These are phyloP conservation scores for Himalopsyche tibetana DNA, from an alignment of 2,888 invertebrate species.

Conservation along the genomic window DNA sequence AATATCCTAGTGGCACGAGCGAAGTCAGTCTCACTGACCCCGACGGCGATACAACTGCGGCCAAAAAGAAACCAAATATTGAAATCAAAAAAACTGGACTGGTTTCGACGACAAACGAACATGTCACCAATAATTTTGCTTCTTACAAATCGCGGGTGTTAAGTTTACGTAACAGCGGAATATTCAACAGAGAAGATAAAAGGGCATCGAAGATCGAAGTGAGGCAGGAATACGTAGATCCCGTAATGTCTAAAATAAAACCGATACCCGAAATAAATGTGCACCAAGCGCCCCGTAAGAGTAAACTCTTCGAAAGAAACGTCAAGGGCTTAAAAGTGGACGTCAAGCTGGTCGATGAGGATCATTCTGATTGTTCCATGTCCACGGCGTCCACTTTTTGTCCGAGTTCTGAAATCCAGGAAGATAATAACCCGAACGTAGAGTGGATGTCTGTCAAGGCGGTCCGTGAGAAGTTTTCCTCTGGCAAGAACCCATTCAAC, in stretches of 20 bases:
- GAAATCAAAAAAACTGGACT: conserved; percentile 79
- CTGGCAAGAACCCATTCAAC: conserved; percentile 6
- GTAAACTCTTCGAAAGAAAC: conserved; percentile 68
- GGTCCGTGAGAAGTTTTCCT: conserved; percentile 65
- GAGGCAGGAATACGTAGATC: background rate
- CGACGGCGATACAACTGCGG: background rate
- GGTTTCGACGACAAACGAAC: conserved; percentile 81
- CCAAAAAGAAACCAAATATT: conserved; percentile 68
- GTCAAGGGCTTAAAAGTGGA: conserved; percentile 68
- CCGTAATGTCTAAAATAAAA: background rate
- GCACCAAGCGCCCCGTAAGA: conserved; percentile 49
- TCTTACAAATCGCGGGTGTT: conserved; percentile 68
- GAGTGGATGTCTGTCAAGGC: conserved; percentile 67
- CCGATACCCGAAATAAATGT: conserved; percentile 45
- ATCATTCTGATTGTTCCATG: conserved; percentile 49
- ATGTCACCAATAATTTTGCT: conserved; percentile 74
- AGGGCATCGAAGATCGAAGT: conserved; percentile 49
- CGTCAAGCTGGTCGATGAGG: conserved; percentile 59
- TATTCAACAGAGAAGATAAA: conserved; percentile 67
- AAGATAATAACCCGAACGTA: conserved; percentile 61
- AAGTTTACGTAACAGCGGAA: conserved; percentile 67
- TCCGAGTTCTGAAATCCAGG: conserved; percentile 49
- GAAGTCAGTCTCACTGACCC: conserved; percentile 32
- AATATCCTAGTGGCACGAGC: background rate
- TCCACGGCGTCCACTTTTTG: conserved; percentile 66